Evolutionary conservation across 2,113 vertebrate species (phyloP), one percentile per base, ranked within the genome.

Genomic region (Cebidichthys violaceus): DNA sequence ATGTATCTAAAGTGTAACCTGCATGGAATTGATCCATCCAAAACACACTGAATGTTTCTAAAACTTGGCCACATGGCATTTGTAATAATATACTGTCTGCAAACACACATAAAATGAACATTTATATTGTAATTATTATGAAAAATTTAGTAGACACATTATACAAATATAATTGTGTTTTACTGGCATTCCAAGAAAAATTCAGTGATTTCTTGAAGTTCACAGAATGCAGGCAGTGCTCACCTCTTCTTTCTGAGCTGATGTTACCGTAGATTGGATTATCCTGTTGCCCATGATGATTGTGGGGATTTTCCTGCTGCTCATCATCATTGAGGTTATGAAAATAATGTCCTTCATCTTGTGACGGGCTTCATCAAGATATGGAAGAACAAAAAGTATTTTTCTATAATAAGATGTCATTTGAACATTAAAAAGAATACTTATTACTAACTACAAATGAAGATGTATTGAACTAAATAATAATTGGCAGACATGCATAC

Each of bases 221-320:
- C 4, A 41, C 50, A 77, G 66, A 67, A 15, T 15, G 52, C 17
- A 59, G 37, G 24, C 22, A 9, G 57, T 0, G 2, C 82, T 90
- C 47, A 94, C 93, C 89, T 72, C 60, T 54, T 81, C 83, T 81
- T 1, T 93, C 86, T 80, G 87, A 59, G 79, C 39, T 76, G 75
- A 96, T 94, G 86, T 95, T 96, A 31, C 94, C 95, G 67, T 95
- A 96, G 75, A 95, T 95, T 60, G 95, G 94, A 92, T 95, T 95
- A 55, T 95, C 94, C 41, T 89, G 89, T 75, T 74, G 75, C 55
- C 76, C 71, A 11, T 77, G 72, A 41, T 70, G 37, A 52, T 84
- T 79, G 1, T 66, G 79, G 11, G 75, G 65, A 86, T 71, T 79
- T 65, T 90, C 86, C 59, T 82, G 79, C 52, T 70, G 41, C 59